Percentiles rank a stretch among this genome's conserved stretches.
Conservation (phyloP, 2,888 invertebrate species). For the Coecobrya sp. region DNA sequence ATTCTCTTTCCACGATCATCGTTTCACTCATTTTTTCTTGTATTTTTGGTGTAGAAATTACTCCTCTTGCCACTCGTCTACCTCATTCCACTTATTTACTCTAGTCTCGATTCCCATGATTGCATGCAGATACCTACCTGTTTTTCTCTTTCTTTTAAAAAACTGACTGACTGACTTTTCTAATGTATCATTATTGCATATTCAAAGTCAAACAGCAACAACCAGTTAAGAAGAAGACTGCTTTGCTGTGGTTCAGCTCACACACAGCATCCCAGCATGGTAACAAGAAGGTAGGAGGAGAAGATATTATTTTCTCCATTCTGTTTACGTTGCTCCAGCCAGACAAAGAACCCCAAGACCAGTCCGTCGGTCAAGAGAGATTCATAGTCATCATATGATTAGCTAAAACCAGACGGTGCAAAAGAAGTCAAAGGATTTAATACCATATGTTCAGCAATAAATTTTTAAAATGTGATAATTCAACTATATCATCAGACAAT, state of each 20-base stretch:
- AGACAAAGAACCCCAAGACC: conserved; percentile 35
- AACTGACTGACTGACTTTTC: conserved; percentile 53
- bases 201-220: conserved; percentile 29
- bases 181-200: conserved; percentile 34
- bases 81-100: conserved; percentile 26
- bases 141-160: conserved; percentile 34
- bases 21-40: conserved; percentile 26
- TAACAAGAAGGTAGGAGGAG: conserved; percentile 73
- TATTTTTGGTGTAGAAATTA: conserved; percentile 40
- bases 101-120: conserved; percentile 25
- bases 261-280: conserved; percentile 69
- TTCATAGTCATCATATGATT: conserved; percentile 40
- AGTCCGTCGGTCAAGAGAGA: conserved; percentile 30
- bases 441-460: conserved; percentile 68
- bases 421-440: conserved; percentile 21
- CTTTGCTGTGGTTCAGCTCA: neutral
- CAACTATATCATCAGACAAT: conserved; percentile 55
- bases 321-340: conserved; percentile 32
- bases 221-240: conserved; percentile 19
- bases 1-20: conserved; percentile 40
- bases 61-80: conserved; percentile 31
- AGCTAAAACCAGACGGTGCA: conserved; percentile 27
- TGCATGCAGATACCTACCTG: conserved; percentile 38
- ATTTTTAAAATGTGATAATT: conserved; percentile 76
- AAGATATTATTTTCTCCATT: conserved; percentile 66